Conservation (phyloP, 2,797 vertebrate species). For the Allobates femoralis region DNA sequence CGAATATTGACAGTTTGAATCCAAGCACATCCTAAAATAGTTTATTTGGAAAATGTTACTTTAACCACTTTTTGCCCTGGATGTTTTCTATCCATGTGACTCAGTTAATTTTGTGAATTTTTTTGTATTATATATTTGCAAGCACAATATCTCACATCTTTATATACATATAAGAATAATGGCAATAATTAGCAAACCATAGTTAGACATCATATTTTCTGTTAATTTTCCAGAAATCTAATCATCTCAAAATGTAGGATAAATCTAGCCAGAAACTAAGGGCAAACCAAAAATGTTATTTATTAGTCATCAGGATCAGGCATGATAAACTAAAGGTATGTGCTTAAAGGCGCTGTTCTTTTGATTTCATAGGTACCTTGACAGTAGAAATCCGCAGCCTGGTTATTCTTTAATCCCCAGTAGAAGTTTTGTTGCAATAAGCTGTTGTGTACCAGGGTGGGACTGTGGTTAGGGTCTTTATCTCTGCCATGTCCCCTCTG, state of each 20-base stretch:
- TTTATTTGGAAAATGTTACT: constrained; percentile 50
- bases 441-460: too few species aligned
- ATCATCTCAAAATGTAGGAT: background rate
- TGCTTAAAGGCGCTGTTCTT: too few species aligned
- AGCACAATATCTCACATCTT: background rate
- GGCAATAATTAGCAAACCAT: background rate
- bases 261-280: background rate
- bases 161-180: background rate
- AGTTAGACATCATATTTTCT: background rate
- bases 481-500: too few species aligned
- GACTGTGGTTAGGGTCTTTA: too few species aligned
- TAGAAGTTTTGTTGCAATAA: too few species aligned
- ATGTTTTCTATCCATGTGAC: background rate
- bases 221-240: background rate
- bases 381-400: too few species aligned
- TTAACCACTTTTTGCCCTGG: constrained; percentile 34
- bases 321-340: too few species aligned
- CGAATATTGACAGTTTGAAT: constrained; percentile 59
- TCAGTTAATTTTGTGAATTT: background rate
- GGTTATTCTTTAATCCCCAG: too few species aligned
- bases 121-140: background rate
- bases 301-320: too few species aligned
- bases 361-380: too few species aligned
- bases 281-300: background rate
- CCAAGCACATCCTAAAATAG: constrained; percentile 55